Evolutionary conservation across 2,888 invertebrate genomes (phyloP), one percentile per base, ranked within the genome.

Genomic region (Erebia ligea): DNA sequence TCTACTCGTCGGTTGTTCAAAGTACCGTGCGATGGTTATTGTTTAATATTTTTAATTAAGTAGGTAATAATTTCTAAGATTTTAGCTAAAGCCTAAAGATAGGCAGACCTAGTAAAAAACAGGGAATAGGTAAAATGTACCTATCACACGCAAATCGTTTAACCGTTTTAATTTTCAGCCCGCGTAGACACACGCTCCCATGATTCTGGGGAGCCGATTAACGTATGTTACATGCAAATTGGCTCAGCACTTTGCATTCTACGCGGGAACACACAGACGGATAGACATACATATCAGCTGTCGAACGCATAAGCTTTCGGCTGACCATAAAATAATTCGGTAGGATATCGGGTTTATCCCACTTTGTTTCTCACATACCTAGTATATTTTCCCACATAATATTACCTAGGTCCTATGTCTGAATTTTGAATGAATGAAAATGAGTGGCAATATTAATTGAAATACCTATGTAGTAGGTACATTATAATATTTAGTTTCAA

Each of bases 201-300:
- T 40, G 71, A 69, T 58, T 69, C 70, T 74, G 65, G 56, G 65
- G 69, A 72, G 69, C 54, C 70, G 73, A 67, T 73, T 68, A 73
- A 42, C 61, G 45, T 67, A 67, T 67, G 66, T 52, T 67, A 57
- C 40, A 72, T 69, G 69, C 54, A 72, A 69, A 69, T 67, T 8
- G 59, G 52, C 45, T 10, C 58, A 34, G 59, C 59, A 34, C 42
- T 69, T 72, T 58, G 62, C 66, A 69, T 68, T 68, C 65, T 11
- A 13, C 1, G 48, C 52, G 57, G 62, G 40, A 68, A 56, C 67
- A 13, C n/a, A 66, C 10, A 8, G 66, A 66, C 68, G 48, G 52
- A 69, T 50, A 45, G 62, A 69, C 58, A 11, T 13, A 50, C 25
- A 25, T 25, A 59, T 65, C 45, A 45, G 11, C 45, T 61, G 25